Base-by-base conservation (phyloP, 2,888 invertebrate species). In the Limnephilus auricula region DNA sequence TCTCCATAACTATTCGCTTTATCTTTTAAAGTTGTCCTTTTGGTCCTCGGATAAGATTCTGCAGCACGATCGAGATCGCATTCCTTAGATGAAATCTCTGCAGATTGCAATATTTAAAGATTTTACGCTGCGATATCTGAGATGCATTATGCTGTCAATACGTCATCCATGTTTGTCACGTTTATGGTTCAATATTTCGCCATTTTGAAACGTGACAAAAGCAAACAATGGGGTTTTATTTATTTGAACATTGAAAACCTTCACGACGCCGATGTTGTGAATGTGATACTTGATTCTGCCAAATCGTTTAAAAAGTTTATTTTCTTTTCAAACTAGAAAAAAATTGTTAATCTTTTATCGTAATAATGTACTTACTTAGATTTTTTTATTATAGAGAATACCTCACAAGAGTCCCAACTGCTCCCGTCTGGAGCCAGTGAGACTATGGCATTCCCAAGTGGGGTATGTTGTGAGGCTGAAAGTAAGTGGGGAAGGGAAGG, bases 31-130 rank as follows among this genome's bases (percentile, higher is more conserved):
- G 15, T 82, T 82, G n/a, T n/a, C 50, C 25, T 37, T 37, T 84
- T 37, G 37, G 18, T 37, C 12, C 40, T 0, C n/a, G 40, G n/a
- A 37, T 84, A n/a, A 37, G 37, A 37, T 84, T 84, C 86, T 34
- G 30, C 45, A 31, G 45, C 86, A 86, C 86, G 86, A 86, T 45
- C 9, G 32, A 86, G 30, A 86, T 86, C 45, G 86, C 50, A 65
- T 84, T 79, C 40, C 13, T 30, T 89, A 84, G 88, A 90, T 90
- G 50, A 45, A 34, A 91, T 89, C 89, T 65, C 85, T 34, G 34
- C 32, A 85, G 79, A 91, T 91, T 45, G 85, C 79, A 45, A 89
- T 89, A 91, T 91, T 91, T 91, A 91, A 85, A 89, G 83, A 87
- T 83, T 88, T 90, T 88, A n/a, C 31, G 32, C 78, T 90, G 40